A percentile compares a stretch with the other conserved stretches of the same genome.
These are phyloP conservation scores for Andrena dorsata DNA, from an alignment of 2,888 invertebrate genomes.

Conservation along the genomic window DNA sequence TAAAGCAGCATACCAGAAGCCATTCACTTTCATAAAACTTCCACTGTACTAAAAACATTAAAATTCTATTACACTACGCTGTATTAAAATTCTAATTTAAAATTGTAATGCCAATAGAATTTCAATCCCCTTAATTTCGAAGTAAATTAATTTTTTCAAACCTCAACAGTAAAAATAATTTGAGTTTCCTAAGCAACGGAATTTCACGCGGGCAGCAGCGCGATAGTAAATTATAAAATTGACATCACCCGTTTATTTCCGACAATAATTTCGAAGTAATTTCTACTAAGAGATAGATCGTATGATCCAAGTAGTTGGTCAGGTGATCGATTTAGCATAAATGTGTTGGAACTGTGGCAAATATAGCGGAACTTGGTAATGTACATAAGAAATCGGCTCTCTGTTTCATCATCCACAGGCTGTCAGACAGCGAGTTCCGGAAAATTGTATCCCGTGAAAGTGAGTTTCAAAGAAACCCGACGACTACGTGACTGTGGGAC, in stretches of 20 bases:
- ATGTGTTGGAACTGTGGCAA: not conserved
- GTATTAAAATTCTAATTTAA: not conserved
- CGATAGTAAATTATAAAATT: too few species aligned
- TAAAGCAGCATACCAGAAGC: not conserved
- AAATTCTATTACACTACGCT: not conserved
- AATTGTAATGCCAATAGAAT: not conserved
- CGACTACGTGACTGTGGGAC: conserved; percentile 26
- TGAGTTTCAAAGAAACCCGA: conserved; percentile 38
- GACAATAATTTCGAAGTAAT: not conserved
- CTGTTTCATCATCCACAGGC: conserved; percentile 29
- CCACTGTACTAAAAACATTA: not conserved
- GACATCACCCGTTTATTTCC: too few species aligned
- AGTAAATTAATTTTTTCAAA: too few species aligned
- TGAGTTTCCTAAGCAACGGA: too few species aligned
- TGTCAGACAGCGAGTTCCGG: not conserved
- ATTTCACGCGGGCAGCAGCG: too few species aligned
- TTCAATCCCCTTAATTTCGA: not conserved
- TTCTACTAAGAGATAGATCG: not conserved
- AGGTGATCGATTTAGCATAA: not conserved
- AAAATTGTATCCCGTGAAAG: conserved; percentile 41
- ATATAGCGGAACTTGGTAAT: not conserved
- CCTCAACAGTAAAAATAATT: too few species aligned
- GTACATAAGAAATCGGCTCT: not conserved
- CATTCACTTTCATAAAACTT: not conserved
- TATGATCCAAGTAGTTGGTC: not conserved